Evolutionary conservation across 2,797 vertebrate species (phyloP), one percentile per base, ranked within the genome.

Genomic region (Siniperca undulata): DNA sequence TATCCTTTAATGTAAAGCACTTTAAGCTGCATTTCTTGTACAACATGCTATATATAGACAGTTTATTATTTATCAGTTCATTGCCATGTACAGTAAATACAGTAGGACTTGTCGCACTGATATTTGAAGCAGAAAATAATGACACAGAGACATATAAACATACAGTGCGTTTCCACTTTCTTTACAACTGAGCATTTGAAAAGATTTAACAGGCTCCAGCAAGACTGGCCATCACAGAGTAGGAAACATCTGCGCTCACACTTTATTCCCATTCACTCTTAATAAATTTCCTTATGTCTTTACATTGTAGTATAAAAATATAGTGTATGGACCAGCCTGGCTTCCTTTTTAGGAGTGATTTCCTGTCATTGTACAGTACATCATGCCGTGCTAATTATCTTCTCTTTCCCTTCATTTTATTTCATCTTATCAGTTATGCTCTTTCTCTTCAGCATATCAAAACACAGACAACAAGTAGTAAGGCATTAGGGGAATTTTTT

Each of bases 401-500:
- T 77, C 74, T 59, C 76, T 69, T 78, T 82, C 74, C 72, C 84
- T 79, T 86, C 50, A 65, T 86, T 89, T 79, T 56, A 81, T 88
- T 84, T 78, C 70, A 78, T 86, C 87, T 88, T 77, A 82, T 92
- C 87, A 70, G 75, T 84, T 79, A 60, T 85, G 66, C 80, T 82
- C 52, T 70, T 85, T 80, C 77, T 86, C 67, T 50, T 78, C 62
- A 67, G 65, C 70, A 40, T 75, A 91, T 90, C 84, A 80, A 87
- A 85, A 91, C 76, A 55, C 85, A 84, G 76, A 89, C 79, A 84
- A 88, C 74, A 83, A 74, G 83, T 77, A 83, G 66, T 53, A 67
- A 84, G 69, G 30, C 90, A 86, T 81, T 84, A 79, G 40, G 55
- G 68, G 74, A 78, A 65, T 74, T 85, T 82, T 64, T 71, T 81